Conservation (phyloP, 2,888 invertebrate species). For the Holacanthella duospinosa region DNA sequence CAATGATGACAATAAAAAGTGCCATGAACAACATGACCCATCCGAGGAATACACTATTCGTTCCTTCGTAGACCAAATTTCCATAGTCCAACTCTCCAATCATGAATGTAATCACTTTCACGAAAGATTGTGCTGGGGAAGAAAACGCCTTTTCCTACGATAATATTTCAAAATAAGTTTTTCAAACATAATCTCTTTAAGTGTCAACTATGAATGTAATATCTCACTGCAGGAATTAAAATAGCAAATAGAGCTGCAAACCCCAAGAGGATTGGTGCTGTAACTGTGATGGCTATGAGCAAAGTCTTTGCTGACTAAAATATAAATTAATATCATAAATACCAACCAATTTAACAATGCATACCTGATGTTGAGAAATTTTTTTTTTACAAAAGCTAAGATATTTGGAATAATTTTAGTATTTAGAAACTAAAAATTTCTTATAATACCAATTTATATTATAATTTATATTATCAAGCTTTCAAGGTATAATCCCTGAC, state of each 20-base stretch:
- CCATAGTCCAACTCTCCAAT: constrained; percentile 12
- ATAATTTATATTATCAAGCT: too few species aligned
- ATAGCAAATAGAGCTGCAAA: constrained; percentile 9
- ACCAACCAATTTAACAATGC: too few species aligned
- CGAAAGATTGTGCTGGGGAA: not conserved
- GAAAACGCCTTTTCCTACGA: not conserved
- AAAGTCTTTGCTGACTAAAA: constrained; percentile 4
- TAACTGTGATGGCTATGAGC: constrained; percentile 1
- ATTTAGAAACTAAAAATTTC: too few species aligned
- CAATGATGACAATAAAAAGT: constrained; percentile 3
- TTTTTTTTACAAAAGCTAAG: too few species aligned
- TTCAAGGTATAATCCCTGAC: too few species aligned
- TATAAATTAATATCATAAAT: too few species aligned
- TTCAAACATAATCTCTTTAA: too few species aligned
- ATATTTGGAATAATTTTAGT: too few species aligned
- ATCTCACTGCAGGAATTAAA: not conserved
- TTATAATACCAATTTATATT: too few species aligned
- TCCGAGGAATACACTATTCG: not conserved
- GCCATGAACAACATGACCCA: constrained; percentile 4
- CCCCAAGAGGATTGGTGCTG: constrained; percentile 8
- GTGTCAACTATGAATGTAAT: too few species aligned
- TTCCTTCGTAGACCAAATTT: constrained; percentile 1
- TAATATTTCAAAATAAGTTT: too few species aligned
- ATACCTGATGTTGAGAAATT: too few species aligned
- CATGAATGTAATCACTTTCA: constrained; percentile 7